A percentile compares a stretch with the other conserved stretches of the same genome.
phyloP scores from a whole-genome alignment of 2,113 vertebrate species.

The Sander lucioperca region DNA sequence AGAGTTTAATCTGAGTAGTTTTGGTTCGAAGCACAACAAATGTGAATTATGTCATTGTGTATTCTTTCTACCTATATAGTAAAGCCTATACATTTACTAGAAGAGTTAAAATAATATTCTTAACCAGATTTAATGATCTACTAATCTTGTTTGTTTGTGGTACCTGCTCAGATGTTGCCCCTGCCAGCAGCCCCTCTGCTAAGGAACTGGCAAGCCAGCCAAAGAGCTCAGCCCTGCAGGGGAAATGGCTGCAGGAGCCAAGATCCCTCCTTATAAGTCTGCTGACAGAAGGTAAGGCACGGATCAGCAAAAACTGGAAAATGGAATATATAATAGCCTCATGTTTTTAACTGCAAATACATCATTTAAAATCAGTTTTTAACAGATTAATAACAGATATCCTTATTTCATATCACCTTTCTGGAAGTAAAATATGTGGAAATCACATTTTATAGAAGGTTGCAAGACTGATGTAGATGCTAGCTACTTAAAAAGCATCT shows the following conservation, averaged over 20 bases:
- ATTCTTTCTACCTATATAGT: not conserved
- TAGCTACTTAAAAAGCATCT: not conserved
- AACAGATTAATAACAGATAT: not conserved
- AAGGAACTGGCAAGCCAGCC: slow-evolving; percentile 74
- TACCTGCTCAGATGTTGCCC: slow-evolving; percentile 72
- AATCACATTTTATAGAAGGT: not conserved
- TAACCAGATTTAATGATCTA: not conserved
- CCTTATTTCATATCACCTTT: not conserved
- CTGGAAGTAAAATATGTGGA: not conserved
- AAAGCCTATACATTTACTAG: not conserved
- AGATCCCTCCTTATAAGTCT: slow-evolving; percentile 62
- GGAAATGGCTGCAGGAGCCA: slow-evolving; percentile 63
- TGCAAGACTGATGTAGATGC: not conserved
- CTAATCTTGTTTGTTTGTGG: slow-evolving; percentile 43
- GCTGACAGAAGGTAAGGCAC: slow-evolving; percentile 56
- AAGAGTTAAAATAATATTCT: not conserved
- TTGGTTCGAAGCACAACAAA: not conserved
- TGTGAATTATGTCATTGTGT: not conserved
- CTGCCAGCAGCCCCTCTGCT: slow-evolving; percentile 82
- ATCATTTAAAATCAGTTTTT: not conserved
- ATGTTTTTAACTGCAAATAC: not conserved
- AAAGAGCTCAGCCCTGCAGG: slow-evolving; percentile 79
- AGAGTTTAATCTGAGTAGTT: not conserved
- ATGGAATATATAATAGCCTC: not conserved
- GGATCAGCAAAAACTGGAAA: slow-evolving; percentile 26